Conservation (phyloP, 2,113 vertebrate species). For the Sinocyclocheilus grahami region DNA sequence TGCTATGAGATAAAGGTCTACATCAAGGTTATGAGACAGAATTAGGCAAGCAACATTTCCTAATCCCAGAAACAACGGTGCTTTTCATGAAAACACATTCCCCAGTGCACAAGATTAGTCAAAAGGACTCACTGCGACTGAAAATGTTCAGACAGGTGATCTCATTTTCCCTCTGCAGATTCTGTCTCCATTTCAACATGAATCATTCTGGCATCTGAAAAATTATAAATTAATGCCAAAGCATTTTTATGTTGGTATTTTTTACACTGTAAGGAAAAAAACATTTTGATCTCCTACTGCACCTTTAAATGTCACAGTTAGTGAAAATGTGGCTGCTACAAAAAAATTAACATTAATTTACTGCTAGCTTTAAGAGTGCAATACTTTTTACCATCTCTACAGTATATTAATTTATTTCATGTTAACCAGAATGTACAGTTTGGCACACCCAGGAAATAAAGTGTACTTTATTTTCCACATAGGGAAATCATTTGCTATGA, state of each 20-base stretch:
- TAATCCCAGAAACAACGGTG: slow-evolving; percentile 70
- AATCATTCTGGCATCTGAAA: background rate
- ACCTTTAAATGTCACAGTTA: too few relatives aligned
- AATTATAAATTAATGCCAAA: too few relatives aligned
- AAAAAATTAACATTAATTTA: too few relatives aligned
- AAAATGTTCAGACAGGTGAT: slow-evolving; percentile 30
- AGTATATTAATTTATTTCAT: background rate
- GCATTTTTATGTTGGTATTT: too few relatives aligned
- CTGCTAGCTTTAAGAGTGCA: background rate
- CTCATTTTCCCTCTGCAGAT: background rate
- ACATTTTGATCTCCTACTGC: too few relatives aligned
- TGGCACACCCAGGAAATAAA: background rate
- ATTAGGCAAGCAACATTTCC: slow-evolving; percentile 48
- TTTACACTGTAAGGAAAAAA: too few relatives aligned
- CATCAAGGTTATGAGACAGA: slow-evolving; percentile 25
- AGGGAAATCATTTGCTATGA: slow-evolving; percentile 9
- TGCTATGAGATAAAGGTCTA: slow-evolving; percentile 24
- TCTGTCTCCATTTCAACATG: background rate
- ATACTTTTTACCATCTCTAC: background rate
- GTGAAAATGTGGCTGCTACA: too few relatives aligned
- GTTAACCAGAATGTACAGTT: background rate
- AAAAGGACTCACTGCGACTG: slow-evolving; percentile 28
- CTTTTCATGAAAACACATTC: slow-evolving; percentile 64
- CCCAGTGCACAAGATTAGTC: slow-evolving; percentile 62
- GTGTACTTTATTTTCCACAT: slow-evolving; percentile 6